A percentile compares a stretch with the other conserved stretches of the same genome.
Conservation (phyloP, 2,797 vertebrate species). For the Pseudocheirus occidentalis region DNA sequence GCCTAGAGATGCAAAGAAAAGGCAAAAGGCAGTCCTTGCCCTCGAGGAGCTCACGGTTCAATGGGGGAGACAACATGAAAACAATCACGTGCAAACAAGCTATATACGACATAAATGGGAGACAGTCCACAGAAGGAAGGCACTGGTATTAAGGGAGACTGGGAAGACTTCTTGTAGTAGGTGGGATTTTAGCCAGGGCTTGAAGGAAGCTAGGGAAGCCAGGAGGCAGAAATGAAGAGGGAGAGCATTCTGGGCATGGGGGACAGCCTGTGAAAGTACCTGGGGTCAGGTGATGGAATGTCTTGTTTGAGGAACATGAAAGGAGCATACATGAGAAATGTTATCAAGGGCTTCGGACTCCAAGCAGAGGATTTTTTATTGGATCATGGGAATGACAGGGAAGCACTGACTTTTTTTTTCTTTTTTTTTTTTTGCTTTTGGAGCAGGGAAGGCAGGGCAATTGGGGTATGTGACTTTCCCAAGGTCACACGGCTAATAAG, state of each 20-base stretch:
- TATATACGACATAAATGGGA: not conserved
- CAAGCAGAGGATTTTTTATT: not conserved
- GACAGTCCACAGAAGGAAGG: not conserved
- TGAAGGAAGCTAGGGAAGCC: not conserved
- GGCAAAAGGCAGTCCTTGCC: not conserved
- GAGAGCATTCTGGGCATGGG: not conserved
- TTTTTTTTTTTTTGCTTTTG: no score
- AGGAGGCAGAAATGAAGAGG: not conserved
- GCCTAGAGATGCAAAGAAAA: not conserved
- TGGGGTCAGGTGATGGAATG: not conserved
- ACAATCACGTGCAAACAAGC: not conserved
- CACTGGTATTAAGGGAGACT: not conserved
- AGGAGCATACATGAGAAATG: not conserved
- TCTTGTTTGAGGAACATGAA: not conserved
- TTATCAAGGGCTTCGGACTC: not conserved
- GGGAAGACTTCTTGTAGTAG: not conserved
- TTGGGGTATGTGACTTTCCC: no score
- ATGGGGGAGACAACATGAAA: not conserved
- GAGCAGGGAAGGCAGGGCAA: no score
- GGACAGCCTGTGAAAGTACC: not conserved
- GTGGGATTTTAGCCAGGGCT: not conserved
- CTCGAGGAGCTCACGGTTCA: not conserved
- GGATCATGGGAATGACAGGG: not conserved
- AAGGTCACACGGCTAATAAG: no score
- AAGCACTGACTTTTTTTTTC: not conserved